phyloP scores from a whole-genome alignment of 2,797 vertebrate genomes.

The Mormyrus hasselquistii region DNA sequence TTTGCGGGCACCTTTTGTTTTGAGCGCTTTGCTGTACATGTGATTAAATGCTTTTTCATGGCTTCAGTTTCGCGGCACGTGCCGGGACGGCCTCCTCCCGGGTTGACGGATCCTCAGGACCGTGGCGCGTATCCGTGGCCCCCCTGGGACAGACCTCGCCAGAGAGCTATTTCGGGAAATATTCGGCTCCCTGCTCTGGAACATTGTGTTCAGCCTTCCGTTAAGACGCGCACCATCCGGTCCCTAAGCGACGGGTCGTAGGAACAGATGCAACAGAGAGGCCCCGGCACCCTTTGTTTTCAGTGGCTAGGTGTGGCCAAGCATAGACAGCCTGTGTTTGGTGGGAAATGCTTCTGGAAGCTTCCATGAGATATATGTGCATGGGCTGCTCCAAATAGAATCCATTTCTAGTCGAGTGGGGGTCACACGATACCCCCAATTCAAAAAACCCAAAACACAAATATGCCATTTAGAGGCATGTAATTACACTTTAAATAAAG shows the following conservation, averaged over 20 bases:
- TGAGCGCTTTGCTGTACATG: neutral
- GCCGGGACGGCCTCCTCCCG: neutral
- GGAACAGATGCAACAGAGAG: neutral
- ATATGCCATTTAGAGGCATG: neutral
- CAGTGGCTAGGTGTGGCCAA: neutral
- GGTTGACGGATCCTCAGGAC: neutral
- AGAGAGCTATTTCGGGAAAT: constrained; percentile 16
- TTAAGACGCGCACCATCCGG: neutral
- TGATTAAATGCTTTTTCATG: neutral
- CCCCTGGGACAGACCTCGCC: neutral
- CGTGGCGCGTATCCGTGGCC: too few species aligned
- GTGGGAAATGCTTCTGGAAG: neutral
- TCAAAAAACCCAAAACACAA: neutral
- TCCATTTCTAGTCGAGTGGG: neutral
- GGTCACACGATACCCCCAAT: neutral
- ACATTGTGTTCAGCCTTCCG: neutral
- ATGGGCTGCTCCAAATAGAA: constrained; percentile 7
- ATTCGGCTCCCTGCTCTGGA: constrained; percentile 17
- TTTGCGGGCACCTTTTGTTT: neutral
- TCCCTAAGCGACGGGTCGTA: neutral
- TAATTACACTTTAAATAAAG: neutral
- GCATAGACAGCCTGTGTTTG: neutral
- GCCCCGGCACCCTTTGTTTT: constrained; percentile 22
- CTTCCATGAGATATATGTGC: neutral
- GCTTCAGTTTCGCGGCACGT: neutral